phyloP scores from a whole-genome alignment of 2,888 invertebrate species.

The Tetanocera ferruginea region DNA sequence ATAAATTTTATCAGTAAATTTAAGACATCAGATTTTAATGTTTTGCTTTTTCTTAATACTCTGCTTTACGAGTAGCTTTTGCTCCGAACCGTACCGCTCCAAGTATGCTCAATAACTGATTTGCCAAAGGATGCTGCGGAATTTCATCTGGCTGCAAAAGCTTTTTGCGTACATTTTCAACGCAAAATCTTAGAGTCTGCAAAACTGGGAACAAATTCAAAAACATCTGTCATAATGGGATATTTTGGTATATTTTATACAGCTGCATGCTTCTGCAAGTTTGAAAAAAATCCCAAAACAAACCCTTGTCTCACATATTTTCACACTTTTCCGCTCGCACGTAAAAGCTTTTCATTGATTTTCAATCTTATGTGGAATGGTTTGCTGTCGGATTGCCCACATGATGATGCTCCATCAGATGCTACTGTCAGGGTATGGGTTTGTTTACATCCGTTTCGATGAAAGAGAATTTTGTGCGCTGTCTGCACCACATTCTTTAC shows the following conservation, averaged over 20 bases:
- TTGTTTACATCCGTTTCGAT: constrained; percentile 39
- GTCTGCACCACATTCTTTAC: constrained; percentile 29
- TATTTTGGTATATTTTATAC: not conserved
- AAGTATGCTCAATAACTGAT: constrained; percentile 61
- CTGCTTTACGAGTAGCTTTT: constrained; percentile 2
- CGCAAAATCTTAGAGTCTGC: not conserved
- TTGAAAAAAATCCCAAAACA: constrained; percentile 33
- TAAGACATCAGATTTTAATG: no score
- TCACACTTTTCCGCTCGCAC: constrained; percentile 17
- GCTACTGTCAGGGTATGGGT: constrained; percentile 9
- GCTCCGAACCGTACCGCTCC: constrained; percentile 55
- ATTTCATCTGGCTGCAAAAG: constrained; percentile 23
- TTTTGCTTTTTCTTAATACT: no score
- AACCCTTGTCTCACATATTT: constrained; percentile 11
- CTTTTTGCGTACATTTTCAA: not conserved
- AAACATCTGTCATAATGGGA: not conserved
- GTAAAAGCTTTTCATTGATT: constrained; percentile 45
- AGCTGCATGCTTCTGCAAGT: not conserved
- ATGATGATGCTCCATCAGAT: not conserved
- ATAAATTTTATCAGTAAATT: no score
- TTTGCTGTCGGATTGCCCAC: not conserved
- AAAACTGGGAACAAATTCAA: not conserved
- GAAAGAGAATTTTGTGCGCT: constrained; percentile 34
- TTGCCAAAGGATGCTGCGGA: constrained; percentile 41
- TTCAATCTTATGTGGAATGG: constrained; percentile 16